phyloP scores from a whole-genome alignment of 2,113 vertebrate species.

The Dicrurus megarhynchus region DNA sequence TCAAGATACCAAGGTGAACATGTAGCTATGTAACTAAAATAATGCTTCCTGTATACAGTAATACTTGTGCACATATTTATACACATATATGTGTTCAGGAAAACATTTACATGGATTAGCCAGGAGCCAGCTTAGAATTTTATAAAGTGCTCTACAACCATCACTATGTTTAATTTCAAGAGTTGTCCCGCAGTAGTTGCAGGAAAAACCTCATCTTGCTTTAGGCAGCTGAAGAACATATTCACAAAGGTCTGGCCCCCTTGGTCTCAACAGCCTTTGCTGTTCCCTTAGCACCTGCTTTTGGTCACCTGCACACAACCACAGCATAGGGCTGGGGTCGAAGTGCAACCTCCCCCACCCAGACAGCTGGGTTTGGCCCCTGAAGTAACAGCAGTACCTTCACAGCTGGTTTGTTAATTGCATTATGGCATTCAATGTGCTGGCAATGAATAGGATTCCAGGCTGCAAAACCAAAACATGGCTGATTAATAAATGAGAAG shows the following conservation, averaged over 20 bases:
- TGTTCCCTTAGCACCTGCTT: background rate
- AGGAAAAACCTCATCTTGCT: background rate
- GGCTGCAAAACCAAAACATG: slow-evolving; percentile 78
- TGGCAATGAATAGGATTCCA: slow-evolving; percentile 99
- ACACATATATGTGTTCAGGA: background rate
- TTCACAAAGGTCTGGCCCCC: background rate
- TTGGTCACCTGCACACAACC: background rate
- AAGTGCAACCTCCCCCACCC: background rate
- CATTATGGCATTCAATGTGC: slow-evolving; percentile 97
- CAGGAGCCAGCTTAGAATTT: background rate
- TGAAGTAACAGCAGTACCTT: slow-evolving; percentile 82
- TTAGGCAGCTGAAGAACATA: background rate
- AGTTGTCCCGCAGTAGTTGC: background rate
- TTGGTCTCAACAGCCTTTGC: background rate
- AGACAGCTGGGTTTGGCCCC: background rate
- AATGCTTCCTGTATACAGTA: background rate
- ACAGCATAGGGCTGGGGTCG: background rate
- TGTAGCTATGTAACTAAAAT: background rate
- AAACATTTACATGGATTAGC: background rate
- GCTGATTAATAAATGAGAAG: slow-evolving; percentile 30
- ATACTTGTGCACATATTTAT: background rate
- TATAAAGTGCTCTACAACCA: background rate
- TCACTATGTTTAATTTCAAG: background rate
- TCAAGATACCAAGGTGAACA: background rate
- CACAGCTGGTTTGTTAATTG: slow-evolving; percentile 99